phyloP scores from a whole-genome alignment of 30 jellyfish, hydroid and myxozoan genomes.

The Rhopilema esculentum region DNA sequence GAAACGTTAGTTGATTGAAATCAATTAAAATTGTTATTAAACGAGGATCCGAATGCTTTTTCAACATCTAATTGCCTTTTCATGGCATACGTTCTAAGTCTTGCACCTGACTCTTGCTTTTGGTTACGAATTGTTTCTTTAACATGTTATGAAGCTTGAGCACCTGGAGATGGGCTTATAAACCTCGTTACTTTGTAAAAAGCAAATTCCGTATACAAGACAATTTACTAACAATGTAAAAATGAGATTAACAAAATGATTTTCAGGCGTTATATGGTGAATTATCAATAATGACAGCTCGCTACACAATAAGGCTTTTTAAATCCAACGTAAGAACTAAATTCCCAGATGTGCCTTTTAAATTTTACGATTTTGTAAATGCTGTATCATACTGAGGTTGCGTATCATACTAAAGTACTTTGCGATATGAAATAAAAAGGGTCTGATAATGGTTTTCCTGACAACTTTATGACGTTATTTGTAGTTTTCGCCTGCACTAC shows the following conservation, averaged over 20 bases:
- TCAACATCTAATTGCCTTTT: neutral
- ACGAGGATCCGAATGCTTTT: neutral
- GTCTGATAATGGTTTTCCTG: too few relatives aligned
- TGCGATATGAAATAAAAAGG: too few relatives aligned
- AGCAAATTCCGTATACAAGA: neutral
- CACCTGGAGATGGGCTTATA: neutral
- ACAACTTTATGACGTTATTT: too few relatives aligned
- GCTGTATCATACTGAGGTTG: too few relatives aligned
- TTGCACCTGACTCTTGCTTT: neutral
- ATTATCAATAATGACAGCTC: too few relatives aligned
- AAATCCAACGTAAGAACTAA: too few relatives aligned
- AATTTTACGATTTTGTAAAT: too few relatives aligned
- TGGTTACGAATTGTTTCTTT: neutral
- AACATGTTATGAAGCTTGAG: neutral
- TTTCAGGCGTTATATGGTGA: too few relatives aligned
- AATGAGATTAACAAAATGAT: neutral
- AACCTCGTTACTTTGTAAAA: neutral
- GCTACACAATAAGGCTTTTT: too few relatives aligned
- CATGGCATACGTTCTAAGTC: neutral
- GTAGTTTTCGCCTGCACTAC: too few relatives aligned
- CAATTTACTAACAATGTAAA: neutral
- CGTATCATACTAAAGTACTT: too few relatives aligned
- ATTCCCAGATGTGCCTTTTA: too few relatives aligned
- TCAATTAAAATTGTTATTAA: neutral
- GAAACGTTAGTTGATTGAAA: neutral